Conservation (phyloP, 2,797 vertebrate species). For the Peromyscus eremicus region DNA sequence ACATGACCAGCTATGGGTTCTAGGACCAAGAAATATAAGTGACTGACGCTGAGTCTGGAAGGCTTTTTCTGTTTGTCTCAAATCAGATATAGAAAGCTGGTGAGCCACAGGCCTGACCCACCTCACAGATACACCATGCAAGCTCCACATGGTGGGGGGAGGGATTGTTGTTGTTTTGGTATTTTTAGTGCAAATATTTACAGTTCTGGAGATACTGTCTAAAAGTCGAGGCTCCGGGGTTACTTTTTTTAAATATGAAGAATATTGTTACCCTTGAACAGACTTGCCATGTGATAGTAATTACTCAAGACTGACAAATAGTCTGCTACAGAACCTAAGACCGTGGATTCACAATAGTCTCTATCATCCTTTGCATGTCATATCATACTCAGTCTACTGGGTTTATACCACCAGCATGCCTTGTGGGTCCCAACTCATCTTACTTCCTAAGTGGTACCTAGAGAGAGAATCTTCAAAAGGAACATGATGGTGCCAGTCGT, state of each 20-base stretch:
- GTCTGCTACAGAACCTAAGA: background rate
- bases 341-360: background rate
- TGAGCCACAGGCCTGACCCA: background rate
- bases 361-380: background rate
- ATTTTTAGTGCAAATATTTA: constrained; percentile 1
- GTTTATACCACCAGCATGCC: background rate
- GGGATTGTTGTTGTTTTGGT: too few relatives aligned
- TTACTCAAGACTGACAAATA: background rate
- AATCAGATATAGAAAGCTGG: background rate
- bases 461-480: constrained; percentile 5
- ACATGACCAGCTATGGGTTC: background rate
- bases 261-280: background rate
- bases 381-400: background rate
- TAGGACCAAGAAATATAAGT: background rate
- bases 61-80: background rate
- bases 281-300: background rate
- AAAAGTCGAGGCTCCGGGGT: background rate
- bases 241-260: constrained; percentile 22
- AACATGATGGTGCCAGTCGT: background rate
- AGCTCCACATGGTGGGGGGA: rapidly evolving
- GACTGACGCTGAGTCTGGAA: background rate
- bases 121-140: background rate
- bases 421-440: background rate
- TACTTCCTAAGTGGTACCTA: background rate
- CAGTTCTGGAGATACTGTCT: constrained; percentile 37